Conservation (phyloP, 2,888 invertebrate species). For the Andricus curvator region DNA sequence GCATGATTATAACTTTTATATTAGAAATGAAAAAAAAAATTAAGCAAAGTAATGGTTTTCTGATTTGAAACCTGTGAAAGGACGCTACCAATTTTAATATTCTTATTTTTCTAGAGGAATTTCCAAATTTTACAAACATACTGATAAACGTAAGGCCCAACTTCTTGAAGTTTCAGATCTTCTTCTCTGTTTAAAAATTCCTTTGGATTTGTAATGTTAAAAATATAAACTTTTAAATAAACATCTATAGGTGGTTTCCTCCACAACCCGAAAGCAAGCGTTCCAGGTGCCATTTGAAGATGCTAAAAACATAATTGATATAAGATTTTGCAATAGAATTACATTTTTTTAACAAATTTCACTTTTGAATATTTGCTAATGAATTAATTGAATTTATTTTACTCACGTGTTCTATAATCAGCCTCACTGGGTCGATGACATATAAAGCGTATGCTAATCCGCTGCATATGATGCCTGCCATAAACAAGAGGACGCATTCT, state of each 20-base stretch:
- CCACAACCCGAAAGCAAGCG: conserved; percentile 83
- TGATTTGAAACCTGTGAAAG: no score
- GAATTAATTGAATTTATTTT: conserved; percentile 14
- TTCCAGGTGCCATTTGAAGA: conserved; percentile 80
- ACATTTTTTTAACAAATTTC: background rate
- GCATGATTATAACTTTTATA: background rate
- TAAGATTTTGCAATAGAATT: conserved; percentile 7
- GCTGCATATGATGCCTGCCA: conserved; percentile 71
- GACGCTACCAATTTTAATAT: no score
- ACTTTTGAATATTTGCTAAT: background rate
- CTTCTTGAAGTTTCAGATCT: conserved; percentile 85
- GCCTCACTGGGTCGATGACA: conserved; percentile 70
- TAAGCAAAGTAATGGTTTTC: no score
- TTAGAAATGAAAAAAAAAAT: background rate
- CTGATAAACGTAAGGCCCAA: conserved; percentile 92
- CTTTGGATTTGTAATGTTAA: conserved; percentile 89
- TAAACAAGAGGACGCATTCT: conserved; percentile 75
- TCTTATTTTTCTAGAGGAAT: no score
- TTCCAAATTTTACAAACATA: conserved; percentile 76
- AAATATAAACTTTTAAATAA: conserved; percentile 84
- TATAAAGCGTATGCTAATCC: conserved; percentile 71
- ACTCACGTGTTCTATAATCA: conserved; percentile 73
- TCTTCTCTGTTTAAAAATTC: conserved; percentile 84
- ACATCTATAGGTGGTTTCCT: conserved; percentile 84
- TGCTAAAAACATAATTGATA: conserved; percentile 76